Base-by-base conservation (phyloP, 2,113 vertebrate genomes). In the Poeciliopsis turrubarensis region DNA sequence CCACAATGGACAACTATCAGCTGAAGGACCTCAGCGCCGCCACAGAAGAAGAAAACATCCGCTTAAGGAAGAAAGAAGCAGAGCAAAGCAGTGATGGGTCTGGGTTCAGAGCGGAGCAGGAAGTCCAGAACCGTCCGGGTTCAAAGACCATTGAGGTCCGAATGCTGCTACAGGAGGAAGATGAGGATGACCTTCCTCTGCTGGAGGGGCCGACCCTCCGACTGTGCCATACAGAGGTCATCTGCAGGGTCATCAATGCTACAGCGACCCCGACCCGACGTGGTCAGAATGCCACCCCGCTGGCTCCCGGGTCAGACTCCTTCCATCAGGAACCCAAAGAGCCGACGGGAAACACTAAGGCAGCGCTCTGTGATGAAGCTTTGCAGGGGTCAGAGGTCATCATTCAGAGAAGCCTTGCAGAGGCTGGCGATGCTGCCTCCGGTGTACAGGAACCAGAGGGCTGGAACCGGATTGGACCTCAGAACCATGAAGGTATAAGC, bases 41-140 rank as follows among this genome's bases (percentile, higher is more conserved):
- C 27, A 15, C 12, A 11, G 15, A 34, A 31, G 26, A 75, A 14
- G 32, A 10, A 17, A 13, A 8, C 4, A n/a, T 30, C 0, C 1
- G 25, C 26, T 44, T 54, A 27, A 75, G 68, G 67, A 72, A 71
- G 44, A 62, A 70, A 9, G 64, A 75, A 13, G 11, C 15, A 11
- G 64, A 77, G 39, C 41, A 27, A 57, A 62, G 1, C 1, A 13
- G 39, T 5, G 62, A 27, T n/a, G 31, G 5, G 44, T 26, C 57
- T 34, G 62, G 60, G 29, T 4, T 11, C 19, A 60, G 12, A 26
- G 27, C 31, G 39, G 17, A 19, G 44, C 44, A 9, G 27, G 47
- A 12, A 25, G 22, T 0, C 44, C 13, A 4, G 12, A 1, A 47
- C 71, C n/a, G 3, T 72, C 41, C 27, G 3, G 34, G 34, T 37